Evolutionary conservation across 2,797 vertebrate genomes (phyloP), one percentile per base, ranked within the genome.

Genomic region (Sebastes alutus): DNA sequence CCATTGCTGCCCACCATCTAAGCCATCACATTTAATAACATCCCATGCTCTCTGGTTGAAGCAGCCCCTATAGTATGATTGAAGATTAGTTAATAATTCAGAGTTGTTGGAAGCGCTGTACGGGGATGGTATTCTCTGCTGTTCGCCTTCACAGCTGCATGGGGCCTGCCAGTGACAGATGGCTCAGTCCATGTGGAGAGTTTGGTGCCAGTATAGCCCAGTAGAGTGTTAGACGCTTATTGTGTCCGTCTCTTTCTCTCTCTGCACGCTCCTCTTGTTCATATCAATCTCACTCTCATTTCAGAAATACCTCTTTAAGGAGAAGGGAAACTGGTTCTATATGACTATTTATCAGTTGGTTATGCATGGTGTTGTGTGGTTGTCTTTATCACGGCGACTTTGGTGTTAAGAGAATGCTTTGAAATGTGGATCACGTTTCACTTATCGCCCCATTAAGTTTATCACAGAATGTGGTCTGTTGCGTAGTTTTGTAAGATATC

Each of bases 21-120:
- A 77, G 23, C 77, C 32, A 6, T 87, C 69, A 33, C 77, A 54
- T 85, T 79, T 68, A 63, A 88, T 82, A 80, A 79, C 65, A 73
- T 82, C 56, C 84, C 86, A 77, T 79, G 35, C 30, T 78, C 69
- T 72, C 32, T 80, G 73, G 72, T 77, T 69, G 80, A 78, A 80
- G 72, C 75, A 8, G 78, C 76, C 75, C 82, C 88, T 61, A 52
- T 62, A 35, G 83, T 77, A 73, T 69, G 77, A 90, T 72, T 82
- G 80, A 90, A 87, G 69, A 77, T 75, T 77, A 80, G 83, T 95
- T 89, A 95, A 95, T 94, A 90, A 95, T 95, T 96, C 90, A 95
- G 87, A 79, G 85, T 86, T 83, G 81, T 89, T 88, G 82, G 92
- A 92, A 81, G 82, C 71, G 72, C 42, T 71, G 60, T 73, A 63